These are phyloP conservation scores for Calcarius lapponicus DNA, from an alignment of 2,797 vertebrate species.

Conservation along the genomic window DNA sequence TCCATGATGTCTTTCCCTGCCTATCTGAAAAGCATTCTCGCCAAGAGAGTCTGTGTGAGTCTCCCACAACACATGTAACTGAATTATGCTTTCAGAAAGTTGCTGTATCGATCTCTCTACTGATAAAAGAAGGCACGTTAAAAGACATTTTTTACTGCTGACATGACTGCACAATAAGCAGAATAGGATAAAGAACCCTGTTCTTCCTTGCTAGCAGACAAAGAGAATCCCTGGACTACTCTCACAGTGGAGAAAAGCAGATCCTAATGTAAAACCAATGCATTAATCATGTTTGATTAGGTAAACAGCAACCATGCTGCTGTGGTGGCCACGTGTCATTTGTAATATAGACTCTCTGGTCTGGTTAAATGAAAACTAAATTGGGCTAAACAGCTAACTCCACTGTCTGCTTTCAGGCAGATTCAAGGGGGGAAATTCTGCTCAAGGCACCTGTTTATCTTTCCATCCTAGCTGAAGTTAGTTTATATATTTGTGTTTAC, in stretches of 20 bases:
- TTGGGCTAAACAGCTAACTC: constrained; percentile 14
- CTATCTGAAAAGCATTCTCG: not conserved
- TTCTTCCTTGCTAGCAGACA: constrained; percentile 17
- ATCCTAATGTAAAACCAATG: constrained; percentile 26
- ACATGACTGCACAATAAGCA: constrained; percentile 57
- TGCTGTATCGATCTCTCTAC: constrained; percentile 48
- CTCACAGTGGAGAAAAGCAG: constrained; percentile 17
- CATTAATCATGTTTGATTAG: constrained; percentile 57
- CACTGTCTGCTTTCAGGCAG: constrained; percentile 19
- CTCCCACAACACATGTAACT: constrained; percentile 24
- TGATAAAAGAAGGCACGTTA: constrained; percentile 52
- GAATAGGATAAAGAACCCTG: not conserved
- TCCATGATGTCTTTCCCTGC: not conserved
- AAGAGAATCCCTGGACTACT: constrained; percentile 38
- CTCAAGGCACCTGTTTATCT: not conserved
- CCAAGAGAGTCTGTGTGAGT: not conserved
- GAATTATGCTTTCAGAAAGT: constrained; percentile 56
- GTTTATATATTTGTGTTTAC: not conserved
- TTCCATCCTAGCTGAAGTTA: not conserved
- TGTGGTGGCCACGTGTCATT: not conserved
- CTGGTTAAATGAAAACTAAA: constrained; percentile 33
- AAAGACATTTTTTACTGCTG: constrained; percentile 56
- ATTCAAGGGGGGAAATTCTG: not conserved
- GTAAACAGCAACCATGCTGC: not conserved
- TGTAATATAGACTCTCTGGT: not conserved